Evolutionary conservation across 2,888 invertebrate species (phyloP).

Genomic region (Noctua comes): DNA sequence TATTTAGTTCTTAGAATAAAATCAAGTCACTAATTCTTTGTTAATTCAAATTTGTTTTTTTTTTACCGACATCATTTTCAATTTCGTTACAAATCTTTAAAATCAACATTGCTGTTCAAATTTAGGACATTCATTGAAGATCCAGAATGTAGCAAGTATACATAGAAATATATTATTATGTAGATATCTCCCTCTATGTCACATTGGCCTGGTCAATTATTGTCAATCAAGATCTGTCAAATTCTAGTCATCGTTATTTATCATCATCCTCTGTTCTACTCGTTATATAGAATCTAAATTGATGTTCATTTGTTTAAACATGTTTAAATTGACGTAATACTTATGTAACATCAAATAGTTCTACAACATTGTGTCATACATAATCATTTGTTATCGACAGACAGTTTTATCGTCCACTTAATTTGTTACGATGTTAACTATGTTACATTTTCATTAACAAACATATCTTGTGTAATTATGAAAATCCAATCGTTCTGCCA

Average conservation of each 20-base stretch:
- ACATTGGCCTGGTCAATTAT: background rate
- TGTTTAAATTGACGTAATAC: conserved; percentile 25
- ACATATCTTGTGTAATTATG: background rate
- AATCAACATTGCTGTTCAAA: background rate
- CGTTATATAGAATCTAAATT: conserved; percentile 20
- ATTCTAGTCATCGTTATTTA: conserved; percentile 4
- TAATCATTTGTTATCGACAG: conserved; percentile 27
- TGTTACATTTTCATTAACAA: conserved; percentile 5
- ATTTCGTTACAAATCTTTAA: background rate
- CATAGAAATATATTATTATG: background rate
- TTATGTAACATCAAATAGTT: conserved; percentile 33
- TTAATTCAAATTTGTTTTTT: background rate
- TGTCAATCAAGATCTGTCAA: background rate
- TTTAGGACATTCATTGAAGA: background rate
- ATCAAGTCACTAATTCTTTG: background rate
- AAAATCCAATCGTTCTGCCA: background rate
- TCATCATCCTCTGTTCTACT: conserved; percentile 5
- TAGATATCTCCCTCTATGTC: background rate
- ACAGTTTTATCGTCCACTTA: conserved; percentile 43
- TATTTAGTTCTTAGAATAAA: conserved; percentile 5
- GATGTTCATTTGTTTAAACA: conserved; percentile 25
- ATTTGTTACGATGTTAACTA: conserved; percentile 18
- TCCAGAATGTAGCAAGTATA: background rate
- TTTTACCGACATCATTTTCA: background rate
- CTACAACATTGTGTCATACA: conserved; percentile 32